Evolutionary conservation across 2,113 vertebrate genomes (phyloP).

Genomic region (Peromyscus californicus): DNA sequence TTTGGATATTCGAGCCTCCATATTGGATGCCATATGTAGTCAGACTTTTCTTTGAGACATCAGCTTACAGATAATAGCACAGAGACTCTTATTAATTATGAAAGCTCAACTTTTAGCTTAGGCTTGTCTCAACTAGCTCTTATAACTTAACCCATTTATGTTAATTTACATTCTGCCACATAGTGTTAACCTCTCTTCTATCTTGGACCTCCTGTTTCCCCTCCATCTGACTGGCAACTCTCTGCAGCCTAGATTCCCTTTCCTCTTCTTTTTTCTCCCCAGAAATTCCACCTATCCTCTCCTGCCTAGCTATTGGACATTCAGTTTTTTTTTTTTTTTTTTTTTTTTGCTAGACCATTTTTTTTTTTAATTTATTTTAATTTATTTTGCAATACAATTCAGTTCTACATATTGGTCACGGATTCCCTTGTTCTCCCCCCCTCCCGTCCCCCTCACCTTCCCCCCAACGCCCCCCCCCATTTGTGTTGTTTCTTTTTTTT

Average conservation of each 20-base stretch:
- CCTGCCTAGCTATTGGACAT: background rate
- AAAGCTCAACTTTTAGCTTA: background rate
- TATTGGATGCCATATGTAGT: background rate
- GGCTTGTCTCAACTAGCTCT: background rate
- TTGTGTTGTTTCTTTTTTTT: too few relatives aligned
- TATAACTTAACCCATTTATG: background rate
- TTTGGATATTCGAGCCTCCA: too few relatives aligned
- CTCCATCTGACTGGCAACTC: background rate
- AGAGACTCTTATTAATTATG: background rate
- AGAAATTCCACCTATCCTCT: background rate
- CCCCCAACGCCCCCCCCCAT: too few relatives aligned
- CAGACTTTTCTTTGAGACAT: background rate
- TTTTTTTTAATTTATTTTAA: too few relatives aligned
- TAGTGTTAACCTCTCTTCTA: background rate
- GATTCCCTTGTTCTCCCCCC: too few relatives aligned
- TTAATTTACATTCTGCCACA: background rate
- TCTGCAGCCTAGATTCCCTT: background rate
- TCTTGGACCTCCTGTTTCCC: background rate
- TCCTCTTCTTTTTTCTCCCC: background rate
- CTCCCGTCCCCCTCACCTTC: too few relatives aligned
- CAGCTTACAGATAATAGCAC: background rate
- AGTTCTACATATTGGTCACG: too few relatives aligned
- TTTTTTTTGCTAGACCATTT: too few relatives aligned
- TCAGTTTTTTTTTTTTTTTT: too few relatives aligned
- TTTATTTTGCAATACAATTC: too few relatives aligned